Evolutionary conservation across 2,888 invertebrate genomes (phyloP), one percentile per base, ranked within the genome.

Genomic region (Drosophila testacea): DNA sequence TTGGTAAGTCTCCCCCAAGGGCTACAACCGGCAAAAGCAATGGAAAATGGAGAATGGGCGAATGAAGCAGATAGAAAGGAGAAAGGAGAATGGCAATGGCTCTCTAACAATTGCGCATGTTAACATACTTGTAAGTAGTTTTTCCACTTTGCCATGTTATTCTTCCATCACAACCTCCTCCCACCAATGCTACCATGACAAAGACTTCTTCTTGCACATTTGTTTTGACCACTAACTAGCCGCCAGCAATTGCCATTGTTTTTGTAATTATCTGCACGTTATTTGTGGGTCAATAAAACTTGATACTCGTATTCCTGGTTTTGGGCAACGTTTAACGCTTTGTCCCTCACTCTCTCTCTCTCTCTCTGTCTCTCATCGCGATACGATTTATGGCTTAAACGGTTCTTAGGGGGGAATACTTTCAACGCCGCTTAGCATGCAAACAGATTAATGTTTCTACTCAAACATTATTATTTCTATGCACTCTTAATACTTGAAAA

Each of bases 51-150:
- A 22, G 22, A 22, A 22, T 22, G 22, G 22, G 1, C 16, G 16
- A 16, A 16, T 16, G 16, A 16, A 16, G 16, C 0, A 16, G 16
- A 16, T 16, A 65, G 10, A 34, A 51, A 46, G 32, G 50, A 61
- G 62, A 52, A 52, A 30, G 69, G 55, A 42, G 34, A 50, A 51
- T 44, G 46, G 62, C 69, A 69, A 63, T 46, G 73, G 73, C 42
- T 73, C 46, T 61, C 73, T 50, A 77, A 81, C 81, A 85, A 85
- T 85, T 84, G 85, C 84, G 87, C 85, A 85, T 86, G 86, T 86
- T 87, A 87, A 86, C 87, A 86, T 87, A 80, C 85, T 86, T 86
- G 87, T 87, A 86, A 86, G 87, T 85, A 87, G 83, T 86, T 86
- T 87, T 82, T 80, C 80, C 78, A 78, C 85, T 83, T 83, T 83